Evolutionary conservation across 2,113 vertebrate species (phyloP), one percentile per base, ranked within the genome.

Genomic region (Neodon shergylaensis): DNA sequence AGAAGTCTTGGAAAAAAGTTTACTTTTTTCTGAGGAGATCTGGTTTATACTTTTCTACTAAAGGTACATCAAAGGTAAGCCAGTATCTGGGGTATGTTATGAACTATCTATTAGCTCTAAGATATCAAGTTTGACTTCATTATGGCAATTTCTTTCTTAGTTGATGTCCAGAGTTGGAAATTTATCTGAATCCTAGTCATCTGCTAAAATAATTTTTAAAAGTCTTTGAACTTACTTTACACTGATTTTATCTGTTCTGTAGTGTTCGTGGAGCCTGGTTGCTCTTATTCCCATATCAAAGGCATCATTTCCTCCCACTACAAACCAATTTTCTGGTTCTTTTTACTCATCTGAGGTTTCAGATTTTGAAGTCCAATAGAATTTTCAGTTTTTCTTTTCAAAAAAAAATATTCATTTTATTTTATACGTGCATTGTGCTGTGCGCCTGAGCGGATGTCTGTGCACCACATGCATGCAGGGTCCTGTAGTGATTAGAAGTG

Each of bases 41-140:
- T 73, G 99, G 99, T 65, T 98, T 99, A 96, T 99, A 99, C 98
- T 99, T 99, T 98, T 99, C 99, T 96, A 99, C 99, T 92, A 99
- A 99, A 98, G 99, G 99, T 97, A 99, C 99, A 90, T 99, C 99
- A 93, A 99, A 99, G 99, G 99, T 99, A 98, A 98, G 98, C 78
- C 78, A 63, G 47, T 42, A 66, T 12, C 54, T 33, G 0, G 63
- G 78, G 73, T 94, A 31, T 79, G 24, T 78, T 76, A 8, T 47
- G 0, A 93, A 11, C 88, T 7, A 58, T 82, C 63, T 49, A 8
- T 90, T 28, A 85, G 26, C 76, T 92, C 4, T 28, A 82, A 89
- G 36, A 79, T 92, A 88, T 33, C 49, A 33, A 21, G 0, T 44
- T 91, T 70, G 66, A n/a, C 6, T 88, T 63, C 92, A 36, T 86